Evolutionary conservation across 2,113 vertebrate genomes (phyloP).

Genomic region (Neogale vison): DNA sequence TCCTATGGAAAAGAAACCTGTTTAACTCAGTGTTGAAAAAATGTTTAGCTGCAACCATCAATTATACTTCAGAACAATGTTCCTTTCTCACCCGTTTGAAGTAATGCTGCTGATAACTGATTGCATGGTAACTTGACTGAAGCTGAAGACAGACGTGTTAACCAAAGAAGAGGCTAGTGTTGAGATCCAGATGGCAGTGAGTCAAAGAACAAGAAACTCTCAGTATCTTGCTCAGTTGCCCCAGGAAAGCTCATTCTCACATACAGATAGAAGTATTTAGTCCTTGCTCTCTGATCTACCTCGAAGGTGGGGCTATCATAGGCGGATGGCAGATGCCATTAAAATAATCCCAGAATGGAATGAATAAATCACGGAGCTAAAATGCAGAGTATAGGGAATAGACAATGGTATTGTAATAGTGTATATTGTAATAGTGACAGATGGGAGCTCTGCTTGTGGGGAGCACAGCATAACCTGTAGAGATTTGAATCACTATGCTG

Average conservation of each 20-base stretch:
- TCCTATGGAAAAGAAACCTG: constrained; percentile 12
- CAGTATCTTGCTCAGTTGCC: not conserved
- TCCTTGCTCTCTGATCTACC: not conserved
- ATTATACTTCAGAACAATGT: not conserved
- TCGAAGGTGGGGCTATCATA: not conserved
- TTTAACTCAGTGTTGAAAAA: not conserved
- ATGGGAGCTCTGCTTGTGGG: not conserved
- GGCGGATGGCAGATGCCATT: not conserved
- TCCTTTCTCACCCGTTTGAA: constrained; percentile 51
- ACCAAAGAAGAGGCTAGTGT: constrained; percentile 41
- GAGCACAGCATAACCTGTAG: not conserved
- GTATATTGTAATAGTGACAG: not conserved
- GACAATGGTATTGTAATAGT: not conserved
- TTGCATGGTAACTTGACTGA: not conserved
- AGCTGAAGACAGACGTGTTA: constrained; percentile 43
- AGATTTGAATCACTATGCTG: not conserved
- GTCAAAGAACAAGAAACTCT: constrained; percentile 31
- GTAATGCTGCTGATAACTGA: not conserved
- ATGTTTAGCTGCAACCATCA: constrained; percentile 35
- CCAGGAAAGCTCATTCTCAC: not conserved
- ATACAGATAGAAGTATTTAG: not conserved
- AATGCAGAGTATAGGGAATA: not conserved
- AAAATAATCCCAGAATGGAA: not conserved
- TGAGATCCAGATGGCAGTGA: not conserved
- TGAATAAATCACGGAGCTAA: not conserved